Percentiles rank a stretch among this genome's conserved stretches.
These are phyloP conservation scores for Poeciliopsis paucimaculata DNA, from an alignment of 2,797 vertebrate genomes.

Conservation along the genomic window DNA sequence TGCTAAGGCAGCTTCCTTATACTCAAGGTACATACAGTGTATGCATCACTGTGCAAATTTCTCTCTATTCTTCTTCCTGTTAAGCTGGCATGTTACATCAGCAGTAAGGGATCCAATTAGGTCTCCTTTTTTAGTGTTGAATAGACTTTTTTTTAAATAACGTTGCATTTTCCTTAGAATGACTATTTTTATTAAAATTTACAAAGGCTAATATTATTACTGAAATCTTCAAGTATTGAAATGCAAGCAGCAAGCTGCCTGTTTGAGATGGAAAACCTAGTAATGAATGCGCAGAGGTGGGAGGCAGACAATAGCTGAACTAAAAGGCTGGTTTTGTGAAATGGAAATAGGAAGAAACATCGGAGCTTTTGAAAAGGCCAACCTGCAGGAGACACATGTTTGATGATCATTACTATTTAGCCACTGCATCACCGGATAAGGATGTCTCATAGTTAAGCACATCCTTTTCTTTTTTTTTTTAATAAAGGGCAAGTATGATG, in stretches of 20 bases:
- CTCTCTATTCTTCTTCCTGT: conserved; percentile 37
- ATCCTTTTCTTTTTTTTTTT: neutral
- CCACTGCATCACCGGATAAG: neutral
- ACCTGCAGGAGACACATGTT: conserved; percentile 12
- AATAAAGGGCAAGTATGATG: neutral
- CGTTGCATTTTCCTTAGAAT: conserved; percentile 29
- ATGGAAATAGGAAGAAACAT: conserved; percentile 57
- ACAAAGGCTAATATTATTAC: conserved; percentile 46
- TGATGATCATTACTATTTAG: conserved; percentile 26
- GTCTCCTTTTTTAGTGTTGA: conserved; percentile 61
- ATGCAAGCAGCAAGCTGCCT: conserved; percentile 42
- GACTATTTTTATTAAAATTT: conserved; percentile 53
- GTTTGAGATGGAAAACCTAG: conserved; percentile 43
- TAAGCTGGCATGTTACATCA: conserved; percentile 59
- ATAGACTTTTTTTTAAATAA: conserved; percentile 69
- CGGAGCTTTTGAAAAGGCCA: conserved; percentile 35
- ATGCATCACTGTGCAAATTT: neutral
- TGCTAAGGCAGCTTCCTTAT: neutral
- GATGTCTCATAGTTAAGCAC: neutral
- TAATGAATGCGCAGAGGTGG: conserved; percentile 54
- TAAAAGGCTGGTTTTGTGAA: conserved; percentile 51
- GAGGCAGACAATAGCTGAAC: conserved; percentile 44
- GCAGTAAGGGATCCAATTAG: conserved; percentile 47
- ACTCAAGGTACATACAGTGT: neutral
- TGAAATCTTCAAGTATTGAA: conserved; percentile 41